phyloP scores from a whole-genome alignment of 2,113 vertebrate species.

The Barnardius zonarius region DNA sequence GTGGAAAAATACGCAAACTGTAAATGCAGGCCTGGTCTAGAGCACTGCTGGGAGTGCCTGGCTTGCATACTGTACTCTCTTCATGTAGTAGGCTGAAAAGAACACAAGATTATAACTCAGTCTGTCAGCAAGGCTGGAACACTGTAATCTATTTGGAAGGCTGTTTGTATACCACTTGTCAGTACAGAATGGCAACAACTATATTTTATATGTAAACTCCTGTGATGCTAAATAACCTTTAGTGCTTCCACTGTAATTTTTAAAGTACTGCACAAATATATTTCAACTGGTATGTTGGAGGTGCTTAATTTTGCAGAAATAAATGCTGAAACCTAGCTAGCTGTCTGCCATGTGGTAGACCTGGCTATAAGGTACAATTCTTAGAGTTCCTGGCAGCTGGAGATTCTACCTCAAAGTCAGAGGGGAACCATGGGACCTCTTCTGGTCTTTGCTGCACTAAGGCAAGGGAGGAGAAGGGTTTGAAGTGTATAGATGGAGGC shows the following conservation, averaged over 20 bases:
- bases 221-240: background rate
- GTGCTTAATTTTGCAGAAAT: background rate
- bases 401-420: conserved; percentile 16
- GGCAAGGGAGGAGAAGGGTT: background rate
- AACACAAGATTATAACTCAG: background rate
- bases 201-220: background rate
- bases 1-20: background rate
- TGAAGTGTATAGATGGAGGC: background rate
- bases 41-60: background rate
- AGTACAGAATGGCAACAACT: background rate
- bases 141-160: background rate
- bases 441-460: background rate
- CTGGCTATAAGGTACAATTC: background rate
- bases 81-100: background rate
- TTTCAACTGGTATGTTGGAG: background rate
- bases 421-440: background rate
- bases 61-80: background rate
- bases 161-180: background rate
- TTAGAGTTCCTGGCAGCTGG: background rate
- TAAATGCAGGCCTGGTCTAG: background rate
- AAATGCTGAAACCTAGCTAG: background rate
- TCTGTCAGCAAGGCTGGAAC: background rate
- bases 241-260: background rate
- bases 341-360: background rate
- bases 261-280: background rate